A percentile compares a stretch with the other conserved stretches of the same genome.
Conservation (phyloP, 2,797 vertebrate species). For the Anas flavirostris region DNA sequence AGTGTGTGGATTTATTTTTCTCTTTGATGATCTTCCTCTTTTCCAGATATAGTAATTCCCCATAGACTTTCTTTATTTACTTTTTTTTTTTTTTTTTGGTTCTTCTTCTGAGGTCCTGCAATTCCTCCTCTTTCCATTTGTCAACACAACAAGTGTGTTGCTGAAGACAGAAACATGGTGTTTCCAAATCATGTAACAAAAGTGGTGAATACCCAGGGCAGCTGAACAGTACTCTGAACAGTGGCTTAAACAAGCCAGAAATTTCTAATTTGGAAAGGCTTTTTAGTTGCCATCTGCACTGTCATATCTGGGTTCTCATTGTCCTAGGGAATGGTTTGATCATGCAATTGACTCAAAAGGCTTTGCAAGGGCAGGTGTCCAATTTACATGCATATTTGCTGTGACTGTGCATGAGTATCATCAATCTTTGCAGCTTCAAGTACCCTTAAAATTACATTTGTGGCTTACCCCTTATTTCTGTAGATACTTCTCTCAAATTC, state of each 20-base stretch:
- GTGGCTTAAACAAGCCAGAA: not conserved
- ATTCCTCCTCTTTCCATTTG: not conserved
- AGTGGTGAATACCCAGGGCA: not conserved
- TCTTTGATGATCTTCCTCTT: not conserved
- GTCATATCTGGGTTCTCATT: not conserved
- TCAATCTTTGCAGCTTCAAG: not conserved
- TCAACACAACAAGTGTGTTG: not conserved
- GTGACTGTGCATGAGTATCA: not conserved
- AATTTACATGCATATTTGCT: not conserved
- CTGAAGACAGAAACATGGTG: not conserved
- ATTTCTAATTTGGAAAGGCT: not conserved
- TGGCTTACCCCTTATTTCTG: not conserved
- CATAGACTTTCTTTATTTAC: not conserved
- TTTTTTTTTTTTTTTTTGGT: not conserved
- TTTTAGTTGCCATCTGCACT: not conserved
- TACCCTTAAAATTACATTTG: not conserved
- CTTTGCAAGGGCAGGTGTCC: not conserved
- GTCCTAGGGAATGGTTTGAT: not conserved
- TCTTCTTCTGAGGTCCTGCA: not conserved
- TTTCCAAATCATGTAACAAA: not conserved
- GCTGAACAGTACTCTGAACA: not conserved
- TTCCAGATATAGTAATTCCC: not conserved
- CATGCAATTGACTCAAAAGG: not conserved
- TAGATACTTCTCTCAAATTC: not conserved
- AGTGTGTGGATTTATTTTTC: not conserved